Evolutionary conservation across 2,797 vertebrate species (phyloP), one percentile per base, ranked within the genome.

Genomic region (Coracias cyanogaster): DNA sequence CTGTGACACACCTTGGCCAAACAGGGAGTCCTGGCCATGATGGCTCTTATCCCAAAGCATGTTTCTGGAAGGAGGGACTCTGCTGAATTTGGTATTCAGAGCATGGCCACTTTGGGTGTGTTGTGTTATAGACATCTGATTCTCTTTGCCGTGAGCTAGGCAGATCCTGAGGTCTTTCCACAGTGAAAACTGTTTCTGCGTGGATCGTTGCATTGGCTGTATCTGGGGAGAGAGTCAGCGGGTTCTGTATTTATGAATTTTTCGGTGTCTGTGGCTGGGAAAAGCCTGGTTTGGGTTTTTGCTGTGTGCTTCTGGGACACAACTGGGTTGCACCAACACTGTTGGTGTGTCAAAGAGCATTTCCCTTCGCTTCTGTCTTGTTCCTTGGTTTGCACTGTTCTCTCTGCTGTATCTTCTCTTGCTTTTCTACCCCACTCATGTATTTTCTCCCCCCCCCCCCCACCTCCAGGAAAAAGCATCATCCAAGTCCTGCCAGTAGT

Each of bases 401-500:
- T 7, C 54, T 49, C 54, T 72, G 49, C 14, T 86, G 2, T 5
- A 39, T 11, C 1, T 6, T 70, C 41, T 86, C 49, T 12, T 12
- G 19, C 21, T 82, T 43, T 66, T 82, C 64, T 37, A 15, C 9
- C 70, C 6, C 9, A 55, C 15, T 54, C 14, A 22, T 1, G 1
- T 7, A 4, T 7, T 72, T 37, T 54, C 15, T 52, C 35, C 6
- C 7, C 33, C 8, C 4, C 3, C 10, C n/a, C n/a, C n/a, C n/a
- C n/a, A n/a, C n/a, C n/a, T n/a, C 41, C 61, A 96, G 93, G 93
- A 10, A 94, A 61, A 66, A 60, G 33, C 61, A 86, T 64, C 49
- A 86, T 95, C 52, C 94, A 95, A 72, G 18, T 95, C 61, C 69
- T 96, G 45, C 93, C 95, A 86, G 76, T 64, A 91, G 94, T 95